Conservation (phyloP, 2,113 vertebrate genomes). For the Tragelaphus buxtoni region DNA sequence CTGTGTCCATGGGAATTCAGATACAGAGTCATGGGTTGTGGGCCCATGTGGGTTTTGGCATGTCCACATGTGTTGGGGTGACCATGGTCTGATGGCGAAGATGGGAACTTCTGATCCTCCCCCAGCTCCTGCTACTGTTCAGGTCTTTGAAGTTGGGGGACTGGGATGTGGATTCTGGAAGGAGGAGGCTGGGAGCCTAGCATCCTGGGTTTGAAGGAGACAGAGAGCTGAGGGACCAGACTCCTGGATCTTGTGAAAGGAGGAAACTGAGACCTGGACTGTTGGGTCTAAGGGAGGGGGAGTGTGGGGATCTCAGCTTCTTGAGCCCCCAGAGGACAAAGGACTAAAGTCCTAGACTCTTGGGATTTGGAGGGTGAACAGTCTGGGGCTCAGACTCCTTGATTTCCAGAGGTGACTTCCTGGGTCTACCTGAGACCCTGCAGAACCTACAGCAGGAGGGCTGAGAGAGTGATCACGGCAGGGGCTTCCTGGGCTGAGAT, state of each 20-base stretch:
- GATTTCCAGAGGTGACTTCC: neutral
- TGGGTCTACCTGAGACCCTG: neutral
- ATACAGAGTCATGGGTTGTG: neutral
- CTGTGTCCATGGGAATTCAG: neutral
- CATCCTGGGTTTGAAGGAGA: neutral
- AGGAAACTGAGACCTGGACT: neutral
- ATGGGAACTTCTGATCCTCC: neutral
- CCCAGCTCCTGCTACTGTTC: neutral
- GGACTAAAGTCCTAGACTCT: neutral
- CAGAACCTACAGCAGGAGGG: neutral
- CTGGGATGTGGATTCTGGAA: neutral
- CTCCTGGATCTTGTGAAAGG: neutral
- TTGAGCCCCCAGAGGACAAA: neutral
- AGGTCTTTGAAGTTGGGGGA: neutral
- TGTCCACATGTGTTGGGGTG: neutral
- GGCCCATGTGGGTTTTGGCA: neutral
- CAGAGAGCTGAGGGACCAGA: neutral
- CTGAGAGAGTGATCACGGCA: neutral
- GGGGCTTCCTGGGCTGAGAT: neutral
- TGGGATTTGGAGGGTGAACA: neutral
- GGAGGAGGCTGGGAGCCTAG: neutral
- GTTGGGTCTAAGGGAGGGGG: neutral
- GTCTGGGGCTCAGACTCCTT: neutral
- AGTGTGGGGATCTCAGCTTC: neutral
- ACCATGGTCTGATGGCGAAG: neutral